A percentile compares a stretch with the other conserved stretches of the same genome.
phyloP scores from a whole-genome alignment of 2,797 vertebrate species.

The Myotis myotis region DNA sequence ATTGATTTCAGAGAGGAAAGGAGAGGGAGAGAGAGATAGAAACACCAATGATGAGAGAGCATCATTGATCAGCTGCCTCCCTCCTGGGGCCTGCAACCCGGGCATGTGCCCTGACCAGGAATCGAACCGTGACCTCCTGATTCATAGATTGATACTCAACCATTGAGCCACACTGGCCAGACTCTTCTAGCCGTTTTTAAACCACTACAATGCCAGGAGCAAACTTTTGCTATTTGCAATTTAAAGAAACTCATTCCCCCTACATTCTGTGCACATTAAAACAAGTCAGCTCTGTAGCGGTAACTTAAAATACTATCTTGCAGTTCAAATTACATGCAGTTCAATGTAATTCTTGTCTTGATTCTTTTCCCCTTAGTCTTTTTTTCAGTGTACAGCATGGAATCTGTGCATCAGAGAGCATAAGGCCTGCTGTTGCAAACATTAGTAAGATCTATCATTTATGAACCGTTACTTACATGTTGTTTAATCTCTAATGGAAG shows the following conservation, averaged over 20 bases:
- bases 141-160: too few relatives aligned
- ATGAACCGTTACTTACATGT: slow-evolving; percentile 82
- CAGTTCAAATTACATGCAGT: slow-evolving; percentile 71
- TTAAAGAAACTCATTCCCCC: slow-evolving; percentile 61
- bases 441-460: slow-evolving; percentile 82
- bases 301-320: slow-evolving; percentile 77
- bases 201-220: background rate
- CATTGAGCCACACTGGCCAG: too few relatives aligned
- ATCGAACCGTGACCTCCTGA: too few relatives aligned
- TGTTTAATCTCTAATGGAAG: slow-evolving; percentile 85
- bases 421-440: slow-evolving; percentile 73
- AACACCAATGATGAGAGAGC: too few relatives aligned
- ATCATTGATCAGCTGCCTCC: too few relatives aligned
- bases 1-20: too few relatives aligned
- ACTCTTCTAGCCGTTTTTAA: background rate
- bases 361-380: slow-evolving; percentile 39
- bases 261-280: slow-evolving; percentile 58
- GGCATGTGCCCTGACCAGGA: too few relatives aligned
- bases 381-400: slow-evolving; percentile 45
- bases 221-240: slow-evolving; percentile 33
- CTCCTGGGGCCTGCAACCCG: too few relatives aligned
- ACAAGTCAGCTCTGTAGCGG: slow-evolving; percentile 57
- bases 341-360: slow-evolving; percentile 52
- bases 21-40: too few relatives aligned
- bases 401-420: slow-evolving; percentile 59